Conservation (phyloP, 2,797 vertebrate genomes). For the Telmatherina bonti region DNA sequence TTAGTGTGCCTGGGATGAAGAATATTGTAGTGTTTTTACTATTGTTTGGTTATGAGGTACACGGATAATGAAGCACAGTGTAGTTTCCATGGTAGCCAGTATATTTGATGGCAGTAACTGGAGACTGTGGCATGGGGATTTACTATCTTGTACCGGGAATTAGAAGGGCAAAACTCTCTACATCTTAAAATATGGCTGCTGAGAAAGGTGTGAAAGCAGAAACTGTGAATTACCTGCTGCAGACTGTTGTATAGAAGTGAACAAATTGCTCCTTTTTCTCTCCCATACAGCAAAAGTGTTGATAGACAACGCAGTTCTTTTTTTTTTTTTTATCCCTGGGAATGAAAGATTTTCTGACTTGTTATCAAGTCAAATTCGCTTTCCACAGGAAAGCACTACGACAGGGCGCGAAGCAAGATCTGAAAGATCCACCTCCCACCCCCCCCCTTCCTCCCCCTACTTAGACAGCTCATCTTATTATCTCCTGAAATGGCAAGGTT, state of each 20-base stretch:
- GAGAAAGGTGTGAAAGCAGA: constrained; percentile 56
- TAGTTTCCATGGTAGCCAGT: constrained; percentile 66
- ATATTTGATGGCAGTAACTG: constrained; percentile 49
- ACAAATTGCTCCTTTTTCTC: constrained; percentile 56
- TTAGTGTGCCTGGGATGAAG: constrained; percentile 31
- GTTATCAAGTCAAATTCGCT: constrained; percentile 70
- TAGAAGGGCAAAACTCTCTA: constrained; percentile 47
- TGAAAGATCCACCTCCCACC: constrained; percentile 36
- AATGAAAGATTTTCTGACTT: constrained; percentile 70
- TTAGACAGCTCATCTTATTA: constrained; percentile 75
- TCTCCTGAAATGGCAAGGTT: constrained; percentile 76
- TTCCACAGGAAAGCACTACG: constrained; percentile 72
- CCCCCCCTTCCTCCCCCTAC: constrained; percentile 25
- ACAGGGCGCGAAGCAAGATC: constrained; percentile 62
- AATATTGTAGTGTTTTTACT: constrained; percentile 51
- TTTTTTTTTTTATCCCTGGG: constrained; percentile 46
- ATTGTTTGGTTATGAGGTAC: constrained; percentile 37
- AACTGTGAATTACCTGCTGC: constrained; percentile 51
- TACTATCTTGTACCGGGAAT: constrained; percentile 58
- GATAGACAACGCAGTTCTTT: constrained; percentile 64
- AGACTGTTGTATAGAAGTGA: constrained; percentile 58
- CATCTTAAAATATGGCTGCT: constrained; percentile 67
- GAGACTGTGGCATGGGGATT: constrained; percentile 56
- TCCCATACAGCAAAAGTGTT: constrained; percentile 50
- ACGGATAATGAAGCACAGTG: constrained; percentile 37